Conservation (phyloP, 2,113 vertebrate species). For the Hydrochoerus hydrochaeris region DNA sequence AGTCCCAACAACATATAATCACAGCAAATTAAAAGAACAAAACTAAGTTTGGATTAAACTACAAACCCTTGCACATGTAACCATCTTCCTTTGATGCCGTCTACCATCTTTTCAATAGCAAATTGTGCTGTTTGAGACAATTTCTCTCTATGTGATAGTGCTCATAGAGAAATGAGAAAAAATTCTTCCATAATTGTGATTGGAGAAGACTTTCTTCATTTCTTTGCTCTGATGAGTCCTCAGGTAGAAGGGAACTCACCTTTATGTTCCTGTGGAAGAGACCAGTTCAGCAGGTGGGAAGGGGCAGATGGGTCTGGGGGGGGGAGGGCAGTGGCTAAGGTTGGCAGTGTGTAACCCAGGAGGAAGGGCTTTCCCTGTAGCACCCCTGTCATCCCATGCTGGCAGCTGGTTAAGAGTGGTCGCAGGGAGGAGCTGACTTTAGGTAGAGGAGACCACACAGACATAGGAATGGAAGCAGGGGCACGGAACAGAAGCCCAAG, state of each 20-base stretch:
- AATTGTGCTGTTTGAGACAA: not conserved
- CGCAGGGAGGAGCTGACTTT: not conserved
- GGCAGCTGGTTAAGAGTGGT: not conserved
- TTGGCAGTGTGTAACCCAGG: no score
- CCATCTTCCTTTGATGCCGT: not conserved
- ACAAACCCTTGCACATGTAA: not conserved
- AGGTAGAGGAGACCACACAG: not conserved
- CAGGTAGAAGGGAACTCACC: not conserved
- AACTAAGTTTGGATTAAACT: not conserved
- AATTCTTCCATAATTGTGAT: not conserved
- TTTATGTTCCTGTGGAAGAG: not conserved
- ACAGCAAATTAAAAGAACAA: constrained; percentile 24
- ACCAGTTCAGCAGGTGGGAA: not conserved
- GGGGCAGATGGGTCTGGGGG: no score
- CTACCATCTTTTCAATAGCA: not conserved
- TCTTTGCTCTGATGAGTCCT: not conserved
- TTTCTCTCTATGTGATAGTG: not conserved
- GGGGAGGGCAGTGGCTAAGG: no score
- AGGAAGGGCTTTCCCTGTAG: not conserved
- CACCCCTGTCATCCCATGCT: not conserved
- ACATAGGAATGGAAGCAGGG: not conserved
- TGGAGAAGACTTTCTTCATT: not conserved
- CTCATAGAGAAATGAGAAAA: not conserved
- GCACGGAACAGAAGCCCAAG: not conserved
- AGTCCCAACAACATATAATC: not conserved